Percentiles rank a stretch among this genome's conserved stretches.
phyloP scores from a whole-genome alignment of 2,888 invertebrate species.

The Morpho deidamia region DNA sequence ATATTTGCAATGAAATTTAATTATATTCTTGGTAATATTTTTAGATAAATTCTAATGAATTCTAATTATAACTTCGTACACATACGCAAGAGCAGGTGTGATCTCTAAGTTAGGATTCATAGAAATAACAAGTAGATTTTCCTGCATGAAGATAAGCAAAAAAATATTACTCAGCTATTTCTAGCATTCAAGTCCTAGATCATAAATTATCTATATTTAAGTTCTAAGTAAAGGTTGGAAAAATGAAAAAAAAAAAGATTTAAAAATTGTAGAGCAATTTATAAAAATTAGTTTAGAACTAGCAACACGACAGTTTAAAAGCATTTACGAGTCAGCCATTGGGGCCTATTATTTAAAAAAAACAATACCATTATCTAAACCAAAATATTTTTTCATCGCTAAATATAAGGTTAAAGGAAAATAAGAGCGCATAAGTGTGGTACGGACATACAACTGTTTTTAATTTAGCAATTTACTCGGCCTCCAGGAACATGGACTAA shows the following conservation, averaged over 20 bases:
- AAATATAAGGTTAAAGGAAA: constrained; percentile 12
- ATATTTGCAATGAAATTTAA: background rate
- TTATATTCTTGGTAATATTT: background rate
- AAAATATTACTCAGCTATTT: constrained; percentile 6
- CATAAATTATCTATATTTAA: constrained; percentile 12
- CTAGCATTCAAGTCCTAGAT: constrained; percentile 2
- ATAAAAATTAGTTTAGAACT: constrained; percentile 4
- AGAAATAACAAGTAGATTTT: constrained; percentile 19
- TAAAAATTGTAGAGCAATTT: background rate
- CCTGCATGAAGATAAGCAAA: constrained; percentile 12
- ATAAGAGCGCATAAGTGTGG: constrained; percentile 4
- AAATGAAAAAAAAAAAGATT: background rate
- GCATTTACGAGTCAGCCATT: constrained; percentile 5
- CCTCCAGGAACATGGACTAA: constrained; percentile 20
- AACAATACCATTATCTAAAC: constrained; percentile 9
- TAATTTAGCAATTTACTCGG: constrained; percentile 35
- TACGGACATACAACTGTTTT: constrained; percentile 12
- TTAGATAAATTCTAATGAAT: constrained; percentile 3
- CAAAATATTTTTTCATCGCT: constrained; percentile 4
- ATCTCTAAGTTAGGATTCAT: constrained; percentile 17
- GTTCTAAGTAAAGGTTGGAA: background rate
- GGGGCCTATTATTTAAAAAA: background rate
- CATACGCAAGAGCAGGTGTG: constrained; percentile 18
- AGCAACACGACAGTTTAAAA: background rate
- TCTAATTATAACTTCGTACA: background rate